phyloP scores from a whole-genome alignment of 2,113 vertebrate species.

The Bos taurus region ARS-UCD2.0 NC_037334.1:16792501-16793000 shows the following conservation, averaged over 20 bases:
- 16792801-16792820: background rate
- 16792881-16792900: background rate
- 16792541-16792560: constrained; percentile 91
- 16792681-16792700: background rate
- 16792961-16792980: background rate
- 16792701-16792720: background rate
- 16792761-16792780: background rate
- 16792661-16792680: background rate
- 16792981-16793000: no score
- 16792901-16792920: background rate
- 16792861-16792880: background rate
- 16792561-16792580: constrained; percentile 94
- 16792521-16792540: constrained; percentile 97
- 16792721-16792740: background rate
- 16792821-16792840: background rate
- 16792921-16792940: background rate
- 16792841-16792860: background rate
- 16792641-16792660: background rate
- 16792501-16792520: constrained; percentile 95
- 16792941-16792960: background rate
- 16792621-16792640: background rate
- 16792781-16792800: background rate
- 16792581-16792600: background rate
- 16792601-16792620: background rate
- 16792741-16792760: background rate